Conservation (phyloP, 2,888 invertebrate genomes). For the Drosophila pegasa region DNA sequence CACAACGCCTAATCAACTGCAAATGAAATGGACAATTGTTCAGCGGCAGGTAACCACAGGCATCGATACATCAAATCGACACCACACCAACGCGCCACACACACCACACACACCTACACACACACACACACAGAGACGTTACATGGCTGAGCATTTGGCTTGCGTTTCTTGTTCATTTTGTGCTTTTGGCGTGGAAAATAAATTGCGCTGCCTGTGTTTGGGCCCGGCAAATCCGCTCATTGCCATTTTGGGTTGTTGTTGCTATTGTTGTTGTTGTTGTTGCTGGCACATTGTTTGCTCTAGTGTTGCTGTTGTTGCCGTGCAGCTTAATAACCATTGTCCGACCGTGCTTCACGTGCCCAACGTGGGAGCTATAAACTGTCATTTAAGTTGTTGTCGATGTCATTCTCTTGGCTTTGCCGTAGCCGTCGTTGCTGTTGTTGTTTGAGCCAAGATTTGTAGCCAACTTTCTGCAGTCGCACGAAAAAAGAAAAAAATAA, state of each 20-base stretch:
- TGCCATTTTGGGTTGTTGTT: slow-evolving; percentile 57
- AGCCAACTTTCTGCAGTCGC: slow-evolving; percentile 60
- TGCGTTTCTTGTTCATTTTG: slow-evolving; percentile 61
- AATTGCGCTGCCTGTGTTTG: slow-evolving; percentile 69
- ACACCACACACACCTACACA: slow-evolving; percentile 20
- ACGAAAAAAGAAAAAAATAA: background rate
- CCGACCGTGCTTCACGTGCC: slow-evolving; percentile 61
- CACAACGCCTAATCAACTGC: slow-evolving; percentile 74
- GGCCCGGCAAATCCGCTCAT: slow-evolving; percentile 75
- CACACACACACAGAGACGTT: slow-evolving; percentile 8
- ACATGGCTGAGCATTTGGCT: slow-evolving; percentile 28
- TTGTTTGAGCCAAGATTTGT: slow-evolving; percentile 70
- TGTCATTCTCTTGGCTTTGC: slow-evolving; percentile 66
- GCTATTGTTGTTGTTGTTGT: slow-evolving; percentile 26
- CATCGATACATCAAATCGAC: slow-evolving; percentile 78
- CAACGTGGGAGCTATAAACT: slow-evolving; percentile 78
- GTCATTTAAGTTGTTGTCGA: slow-evolving; percentile 80
- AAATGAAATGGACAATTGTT: slow-evolving; percentile 79
- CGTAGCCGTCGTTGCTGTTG: slow-evolving; percentile 8
- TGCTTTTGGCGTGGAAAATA: slow-evolving; percentile 69
- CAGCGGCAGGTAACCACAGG: slow-evolving; percentile 64
- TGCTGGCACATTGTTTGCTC: slow-evolving; percentile 50
- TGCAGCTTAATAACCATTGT: slow-evolving; percentile 75
- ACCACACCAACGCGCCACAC: slow-evolving; percentile 56
- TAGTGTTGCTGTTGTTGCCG: slow-evolving; percentile 34